Conservation (phyloP, 1,140 invertebrate species). For the Plodia interpunctella region DNA sequence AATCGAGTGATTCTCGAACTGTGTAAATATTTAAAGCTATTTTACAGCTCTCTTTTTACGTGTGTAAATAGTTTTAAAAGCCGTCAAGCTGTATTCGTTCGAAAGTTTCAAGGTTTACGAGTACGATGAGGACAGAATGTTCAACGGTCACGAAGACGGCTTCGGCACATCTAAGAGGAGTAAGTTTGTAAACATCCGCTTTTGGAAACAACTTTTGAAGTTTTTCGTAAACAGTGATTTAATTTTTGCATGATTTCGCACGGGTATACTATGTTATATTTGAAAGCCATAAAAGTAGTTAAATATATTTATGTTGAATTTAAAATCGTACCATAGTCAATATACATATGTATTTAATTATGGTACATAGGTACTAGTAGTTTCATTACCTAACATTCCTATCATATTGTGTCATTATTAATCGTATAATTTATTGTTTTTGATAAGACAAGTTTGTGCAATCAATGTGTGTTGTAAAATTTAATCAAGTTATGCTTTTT, state of each 20-base stretch:
- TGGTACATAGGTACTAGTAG: too few species aligned
- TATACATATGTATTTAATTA: too few species aligned
- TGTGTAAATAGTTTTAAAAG: conserved; percentile 37
- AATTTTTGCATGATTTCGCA: neutral
- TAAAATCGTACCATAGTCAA: too few species aligned
- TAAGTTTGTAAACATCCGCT: conserved; percentile 36
- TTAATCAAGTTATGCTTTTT: too few species aligned
- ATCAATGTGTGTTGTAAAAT: neutral
- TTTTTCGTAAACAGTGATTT: neutral
- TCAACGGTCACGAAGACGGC: conserved; percentile 59
- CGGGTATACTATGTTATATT: neutral
- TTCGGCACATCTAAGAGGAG: conserved; percentile 65
- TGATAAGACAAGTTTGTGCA: neutral
- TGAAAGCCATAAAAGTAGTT: neutral
- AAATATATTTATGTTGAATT: too few species aligned
- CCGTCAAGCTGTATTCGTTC: conserved; percentile 73
- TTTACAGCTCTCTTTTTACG: conserved; percentile 20
- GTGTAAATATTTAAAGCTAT: conserved; percentile 11
- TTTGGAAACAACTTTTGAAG: neutral
- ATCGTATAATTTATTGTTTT: neutral
- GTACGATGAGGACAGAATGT: conserved; percentile 64
- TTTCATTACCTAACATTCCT: neutral
- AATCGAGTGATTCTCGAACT: conserved; percentile 10
- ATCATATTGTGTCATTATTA: neutral
- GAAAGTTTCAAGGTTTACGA: conserved; percentile 72